Percentiles rank a stretch among this genome's conserved stretches.
phyloP scores from a whole-genome alignment of 92 coral and sea anemone species.

The Epizoanthus stellaris region DNA sequence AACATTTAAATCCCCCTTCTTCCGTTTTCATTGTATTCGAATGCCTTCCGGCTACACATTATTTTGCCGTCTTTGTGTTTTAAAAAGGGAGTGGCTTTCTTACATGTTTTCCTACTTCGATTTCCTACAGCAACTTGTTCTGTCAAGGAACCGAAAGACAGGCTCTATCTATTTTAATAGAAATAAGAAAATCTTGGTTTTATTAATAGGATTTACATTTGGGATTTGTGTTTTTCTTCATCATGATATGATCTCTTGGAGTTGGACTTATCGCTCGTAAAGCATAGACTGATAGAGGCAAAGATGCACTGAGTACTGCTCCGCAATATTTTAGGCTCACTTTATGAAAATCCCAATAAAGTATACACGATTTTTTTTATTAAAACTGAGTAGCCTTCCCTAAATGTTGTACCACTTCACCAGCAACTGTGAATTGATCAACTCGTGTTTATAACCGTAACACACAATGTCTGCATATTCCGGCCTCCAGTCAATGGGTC shows the following conservation, averaged over 20 bases:
- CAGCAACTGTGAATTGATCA: too few relatives aligned
- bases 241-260: not conserved
- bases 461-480: too few relatives aligned
- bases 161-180: not conserved
- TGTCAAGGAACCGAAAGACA: conserved; percentile 3
- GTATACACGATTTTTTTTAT: too few relatives aligned
- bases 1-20: not conserved
- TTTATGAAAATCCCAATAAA: too few relatives aligned
- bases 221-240: not conserved
- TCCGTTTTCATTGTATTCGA: conserved; percentile 32
- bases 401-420: too few relatives aligned
- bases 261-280: too few relatives aligned
- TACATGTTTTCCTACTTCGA: not conserved
- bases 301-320: too few relatives aligned
- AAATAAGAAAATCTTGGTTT: conserved; percentile 7
- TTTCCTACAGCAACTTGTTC: conserved; percentile 18
- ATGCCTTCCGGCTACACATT: conserved; percentile 9
- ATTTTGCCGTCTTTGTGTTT: not conserved
- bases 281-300: too few relatives aligned
- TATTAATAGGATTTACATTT: not conserved
- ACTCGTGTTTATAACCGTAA: too few relatives aligned
- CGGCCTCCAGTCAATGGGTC: not conserved
- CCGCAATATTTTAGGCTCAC: too few relatives aligned
- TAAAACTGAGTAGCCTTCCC: too few relatives aligned
- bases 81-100: conserved; percentile 18